These are phyloP conservation scores for Sitophilus oryzae DNA, from an alignment of 1,140 invertebrate species.

Conservation along the genomic window DNA sequence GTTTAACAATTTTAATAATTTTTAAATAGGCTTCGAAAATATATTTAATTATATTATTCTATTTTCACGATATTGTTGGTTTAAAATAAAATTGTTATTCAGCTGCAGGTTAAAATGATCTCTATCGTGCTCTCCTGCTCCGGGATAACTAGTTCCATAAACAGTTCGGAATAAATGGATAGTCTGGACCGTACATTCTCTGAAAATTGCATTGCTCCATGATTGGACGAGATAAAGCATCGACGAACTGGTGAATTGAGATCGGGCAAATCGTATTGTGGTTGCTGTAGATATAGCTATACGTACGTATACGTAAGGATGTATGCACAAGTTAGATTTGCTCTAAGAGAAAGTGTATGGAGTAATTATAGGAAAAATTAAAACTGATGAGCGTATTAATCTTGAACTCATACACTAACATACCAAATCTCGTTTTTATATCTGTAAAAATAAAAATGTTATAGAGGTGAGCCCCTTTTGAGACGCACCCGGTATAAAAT, in stretches of 20 bases:
- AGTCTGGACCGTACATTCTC: slow-evolving; percentile 40
- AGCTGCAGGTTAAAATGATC: neutral
- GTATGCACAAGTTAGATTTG: too few relatives aligned
- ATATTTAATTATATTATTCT: neutral
- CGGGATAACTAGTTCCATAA: slow-evolving; percentile 39
- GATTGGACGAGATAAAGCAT: slow-evolving; percentile 39
- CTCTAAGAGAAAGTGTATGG: too few relatives aligned
- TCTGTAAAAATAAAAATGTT: too few relatives aligned
- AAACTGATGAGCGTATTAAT: too few relatives aligned
- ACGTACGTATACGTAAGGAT: too few relatives aligned
- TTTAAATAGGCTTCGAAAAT: neutral
- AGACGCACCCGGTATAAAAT: too few relatives aligned
- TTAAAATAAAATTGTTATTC: neutral
- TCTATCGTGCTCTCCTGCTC: neutral
- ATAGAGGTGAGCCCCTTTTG: too few relatives aligned
- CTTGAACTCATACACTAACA: too few relatives aligned
- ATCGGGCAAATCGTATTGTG: neutral
- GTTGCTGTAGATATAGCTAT: too few relatives aligned
- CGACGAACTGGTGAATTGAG: neutral
- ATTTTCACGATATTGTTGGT: neutral
- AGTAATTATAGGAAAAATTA: too few relatives aligned
- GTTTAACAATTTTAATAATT: neutral
- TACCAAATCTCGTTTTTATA: too few relatives aligned
- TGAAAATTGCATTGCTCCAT: slow-evolving; percentile 33
- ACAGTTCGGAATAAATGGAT: slow-evolving; percentile 39